These are phyloP conservation scores for Noctua pronuba DNA, from an alignment of 2,888 invertebrate genomes.

Conservation along the genomic window DNA sequence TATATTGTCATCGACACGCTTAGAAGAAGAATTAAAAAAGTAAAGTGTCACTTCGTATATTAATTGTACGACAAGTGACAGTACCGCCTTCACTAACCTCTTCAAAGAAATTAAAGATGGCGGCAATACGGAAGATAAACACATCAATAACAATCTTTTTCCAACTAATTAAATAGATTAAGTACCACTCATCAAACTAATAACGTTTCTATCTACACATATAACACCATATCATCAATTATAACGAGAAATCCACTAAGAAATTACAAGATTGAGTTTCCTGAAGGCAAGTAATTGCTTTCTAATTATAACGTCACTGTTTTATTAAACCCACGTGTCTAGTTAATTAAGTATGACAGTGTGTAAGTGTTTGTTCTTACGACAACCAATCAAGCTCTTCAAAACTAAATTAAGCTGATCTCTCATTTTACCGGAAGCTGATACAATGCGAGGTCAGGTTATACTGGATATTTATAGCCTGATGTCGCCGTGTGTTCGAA, in stretches of 20 bases:
- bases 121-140: background rate
- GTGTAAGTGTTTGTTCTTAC: constrained; percentile 27
- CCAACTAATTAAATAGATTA: constrained; percentile 38
- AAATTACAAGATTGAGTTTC: constrained; percentile 41
- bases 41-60: background rate
- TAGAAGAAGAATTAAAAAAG: too few relatives aligned
- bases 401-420: background rate
- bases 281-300: constrained; percentile 43
- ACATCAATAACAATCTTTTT: background rate
- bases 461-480: background rate
- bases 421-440: background rate
- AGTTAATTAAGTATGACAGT: constrained; percentile 59
- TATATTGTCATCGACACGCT: too few relatives aligned
- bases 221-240: constrained; percentile 9
- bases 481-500: constrained; percentile 5
- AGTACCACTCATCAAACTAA: constrained; percentile 22
- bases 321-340: constrained; percentile 44
- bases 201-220: background rate
- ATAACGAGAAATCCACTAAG: constrained; percentile 11
- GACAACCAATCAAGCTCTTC: background rate
- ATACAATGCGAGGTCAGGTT: background rate
- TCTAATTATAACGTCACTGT: constrained; percentile 35
- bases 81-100: background rate
- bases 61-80: background rate
- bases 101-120: constrained; percentile 18